Base-by-base conservation (phyloP, 2,888 invertebrate genomes). In the Sphinx pinastri region DNA sequence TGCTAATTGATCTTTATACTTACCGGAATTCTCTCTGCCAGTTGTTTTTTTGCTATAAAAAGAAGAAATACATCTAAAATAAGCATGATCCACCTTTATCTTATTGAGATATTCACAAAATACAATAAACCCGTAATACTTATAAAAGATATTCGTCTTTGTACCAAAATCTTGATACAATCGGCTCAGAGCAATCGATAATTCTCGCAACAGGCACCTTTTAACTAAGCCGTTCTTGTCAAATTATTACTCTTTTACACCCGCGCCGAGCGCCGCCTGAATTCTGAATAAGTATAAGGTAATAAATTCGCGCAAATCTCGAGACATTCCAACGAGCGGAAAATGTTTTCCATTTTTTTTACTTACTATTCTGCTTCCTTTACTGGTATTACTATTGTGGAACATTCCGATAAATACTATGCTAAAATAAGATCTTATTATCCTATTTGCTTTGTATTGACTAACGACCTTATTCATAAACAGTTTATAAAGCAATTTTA, bases 161-260 rank as follows among this genome's bases (percentile, higher is more conserved):
- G n/a, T n/a, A 47, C 16, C 16, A 55, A 55, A 55, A 60, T 10
- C 45, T 16, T 16, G 2, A n/a, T n/a, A 45, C 16, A 60, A 60
- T 47, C 60, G 60, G 60, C 60, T 60, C 55, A 45, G 45, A 16
- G 11, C 14, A 60, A 60, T 60, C 60, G 45, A 60, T 60, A 60
- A 47, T 14, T 45, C 45, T 14, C 60, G 14, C 38, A 60, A 60
- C 60, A 60, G 45, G 45, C 45, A 45, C 45, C 60, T 45, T 60
- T 60, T 47, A 60, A 47, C 60, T 60, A 45, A 16, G 60, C 45
- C 16, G n/a, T 60, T 47, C 47, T 60, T 60, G 60, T 60, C 60
- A 60, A 60, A 45, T 60, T 19, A 55, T 55, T 60, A 60, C 60
- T 45, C 16, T 60, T 60, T 60, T 60, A 60, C 60, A 16, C 60